These are phyloP conservation scores for Pristionchus exspectatus DNA, from an alignment of 2,888 invertebrate genomes.

Conservation along the genomic window DNA sequence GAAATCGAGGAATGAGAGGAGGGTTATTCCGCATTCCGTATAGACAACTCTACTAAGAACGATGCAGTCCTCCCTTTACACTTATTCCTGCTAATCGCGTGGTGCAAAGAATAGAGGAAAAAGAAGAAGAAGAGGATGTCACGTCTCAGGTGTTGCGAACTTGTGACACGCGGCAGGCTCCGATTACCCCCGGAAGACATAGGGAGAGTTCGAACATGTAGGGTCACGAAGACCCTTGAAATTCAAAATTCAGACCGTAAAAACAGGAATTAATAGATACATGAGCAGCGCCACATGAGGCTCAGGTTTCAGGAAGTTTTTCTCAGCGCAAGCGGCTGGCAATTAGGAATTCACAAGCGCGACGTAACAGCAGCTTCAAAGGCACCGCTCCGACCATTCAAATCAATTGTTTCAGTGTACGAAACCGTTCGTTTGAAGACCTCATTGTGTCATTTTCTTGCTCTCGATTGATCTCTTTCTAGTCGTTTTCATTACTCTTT, in stretches of 20 bases:
- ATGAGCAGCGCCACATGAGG: not conserved
- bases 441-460: not conserved
- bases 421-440: not conserved
- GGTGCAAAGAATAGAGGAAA: not conserved
- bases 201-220: not conserved
- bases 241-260: no score
- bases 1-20: no score
- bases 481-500: not conserved
- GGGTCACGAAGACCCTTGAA: no score
- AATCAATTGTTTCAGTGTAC: not conserved
- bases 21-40: no score
- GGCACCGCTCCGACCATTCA: not conserved
- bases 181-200: not conserved
- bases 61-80: not conserved
- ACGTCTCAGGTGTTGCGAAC: constrained; percentile 10
- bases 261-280: no score
- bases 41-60: not conserved
- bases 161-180: not conserved
- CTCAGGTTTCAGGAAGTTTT: not conserved
- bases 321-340: not conserved
- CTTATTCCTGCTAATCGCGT: not conserved
- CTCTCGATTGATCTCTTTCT: not conserved
- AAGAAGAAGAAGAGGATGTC: not conserved
- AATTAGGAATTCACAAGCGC: not conserved
- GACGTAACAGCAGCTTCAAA: not conserved